Evolutionary conservation across 2,888 invertebrate species (phyloP).

Genomic region (Bellardia pandia): DNA sequence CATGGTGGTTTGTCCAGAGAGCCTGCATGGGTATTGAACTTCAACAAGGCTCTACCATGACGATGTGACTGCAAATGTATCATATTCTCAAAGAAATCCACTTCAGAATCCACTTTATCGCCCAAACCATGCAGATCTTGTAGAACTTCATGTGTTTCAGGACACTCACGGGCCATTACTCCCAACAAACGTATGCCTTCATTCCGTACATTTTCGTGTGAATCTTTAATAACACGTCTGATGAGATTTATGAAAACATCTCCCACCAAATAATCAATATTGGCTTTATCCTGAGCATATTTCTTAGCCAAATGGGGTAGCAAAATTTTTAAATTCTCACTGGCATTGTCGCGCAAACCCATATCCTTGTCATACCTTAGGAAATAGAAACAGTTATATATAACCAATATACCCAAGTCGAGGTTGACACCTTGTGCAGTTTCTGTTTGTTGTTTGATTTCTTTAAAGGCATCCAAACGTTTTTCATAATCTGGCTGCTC

Average conservation of each 20-base stretch:
- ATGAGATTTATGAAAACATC: constrained; percentile 90
- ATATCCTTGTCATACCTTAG: constrained; percentile 92
- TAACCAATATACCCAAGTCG: constrained; percentile 89
- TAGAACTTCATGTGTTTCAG: constrained; percentile 89
- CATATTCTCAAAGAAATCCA: constrained; percentile 97
- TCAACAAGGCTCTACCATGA: constrained; percentile 92
- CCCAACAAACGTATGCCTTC: constrained; percentile 93
- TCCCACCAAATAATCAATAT: constrained; percentile 89
- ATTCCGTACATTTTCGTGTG: constrained; percentile 89
- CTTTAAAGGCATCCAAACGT: constrained; percentile 91
- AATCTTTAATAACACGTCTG: constrained; percentile 87
- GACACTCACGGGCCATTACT: constrained; percentile 89
- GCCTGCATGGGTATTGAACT: constrained; percentile 88
- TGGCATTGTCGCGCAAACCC: constrained; percentile 91
- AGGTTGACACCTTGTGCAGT: constrained; percentile 85
- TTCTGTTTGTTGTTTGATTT: constrained; percentile 85
- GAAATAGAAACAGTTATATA: constrained; percentile 93
- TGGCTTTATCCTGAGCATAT: constrained; percentile 85
- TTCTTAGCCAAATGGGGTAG: constrained; percentile 87
- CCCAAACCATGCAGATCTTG: constrained; percentile 88
- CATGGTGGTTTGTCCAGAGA: constrained; percentile 87
- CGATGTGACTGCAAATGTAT: constrained; percentile 94
- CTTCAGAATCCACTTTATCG: constrained; percentile 89
- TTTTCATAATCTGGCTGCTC: constrained; percentile 96
- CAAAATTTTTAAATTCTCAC: constrained; percentile 89